Base-by-base conservation (phyloP, 2,113 vertebrate genomes). In the Cyprinodon brontotheroides region DNA sequence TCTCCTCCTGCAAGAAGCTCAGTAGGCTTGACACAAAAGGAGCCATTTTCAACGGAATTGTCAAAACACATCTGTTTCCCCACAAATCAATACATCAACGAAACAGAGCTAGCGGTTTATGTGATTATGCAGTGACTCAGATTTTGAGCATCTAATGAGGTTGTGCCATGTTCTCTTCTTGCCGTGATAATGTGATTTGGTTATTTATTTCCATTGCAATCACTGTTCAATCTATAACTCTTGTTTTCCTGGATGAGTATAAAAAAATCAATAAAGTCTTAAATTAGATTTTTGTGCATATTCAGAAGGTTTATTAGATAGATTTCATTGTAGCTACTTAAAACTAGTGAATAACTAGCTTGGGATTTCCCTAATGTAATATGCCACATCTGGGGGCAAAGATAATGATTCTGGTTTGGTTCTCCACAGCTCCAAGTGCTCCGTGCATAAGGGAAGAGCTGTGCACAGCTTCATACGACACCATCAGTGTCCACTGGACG, bases 381-480 rank as follows among this genome's bases (percentile, higher is more conserved):
- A 41, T n/a, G 15, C 64, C 67, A 61, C 70, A 38, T 37, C 12
- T 53, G 57, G 17, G 60, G 62, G 4, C 5, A 3, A 22, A 65
- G 39, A 69, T 65, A 20, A 78, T 37, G 3, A n/a, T 59, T 20
- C 8, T 47, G 20, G 20, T 6, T 14, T 66, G 2, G n/a, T 8
- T 92, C 41, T 62, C 22, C 20, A 3, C 82, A 93, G 92, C 91
- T 72, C 92, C 92, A 1, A 92, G 63, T 22, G 87, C 97, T 70
- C 97, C 98, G 14, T 94, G 93, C 59, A 99, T 99, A 80, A 92
- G 97, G 89, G 97, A 98, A 87, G 97, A 99, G 87, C 92, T 99
- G 74, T 99, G 98, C 89, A 99, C 97, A 0, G 98, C 98, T 4
- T 99, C 98, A 11, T 96, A 99, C 15, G 98, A 99, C 81, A 99